Base-by-base conservation (phyloP, 2,113 vertebrate genomes). In the Polypterus senegalus region DNA sequence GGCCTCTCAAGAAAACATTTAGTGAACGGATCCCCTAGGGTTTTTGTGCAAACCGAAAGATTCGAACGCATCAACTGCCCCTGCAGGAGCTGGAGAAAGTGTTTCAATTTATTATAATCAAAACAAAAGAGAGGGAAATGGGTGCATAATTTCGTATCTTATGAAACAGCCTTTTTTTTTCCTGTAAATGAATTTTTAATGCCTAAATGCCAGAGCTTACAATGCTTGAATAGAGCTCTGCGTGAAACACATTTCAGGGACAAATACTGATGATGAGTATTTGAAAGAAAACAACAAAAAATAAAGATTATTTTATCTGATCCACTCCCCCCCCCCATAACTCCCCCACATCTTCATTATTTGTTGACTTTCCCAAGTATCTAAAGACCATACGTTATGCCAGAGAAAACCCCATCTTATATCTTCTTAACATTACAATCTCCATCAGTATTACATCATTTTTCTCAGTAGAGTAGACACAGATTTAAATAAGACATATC, bases 51-150 rank as follows among this genome's bases (percentile, higher is more conserved):
- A 51, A 51, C 49, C 2, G 49, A 51, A 51, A 51, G 9, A 51
- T 2, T 9, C 9, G 49, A 51, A 7, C 49, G 49, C 9, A 51
- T 51, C 49, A 51, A 51, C 6, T 9, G 9, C 6, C 49, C 27
- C 56, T 57, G 27, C 56, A 44, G n/a, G 27, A 57, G 27, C 56
- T 44, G 56, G 56, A 44, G 27, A 45, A 57, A 57, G 27, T 57
- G 56, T 45, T 57, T 57, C 56, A 27, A 44, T 57, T 57, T 44
- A 44, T 57, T 57, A 57, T 9, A 27, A 57, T 57, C 5, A 57
- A 57, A 57, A 27, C 27, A 27, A 27, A 57, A 44, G 56, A 44
- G 56, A 57, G 46, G 11, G 27, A 57, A 57, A 57, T 44, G 56
- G 6, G 49, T 6, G 49, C 49, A 57, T 57, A 11, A 2, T 44